These are phyloP conservation scores for Rhineura floridana DNA, from an alignment of 2,113 vertebrate species.

Conservation along the genomic window DNA sequence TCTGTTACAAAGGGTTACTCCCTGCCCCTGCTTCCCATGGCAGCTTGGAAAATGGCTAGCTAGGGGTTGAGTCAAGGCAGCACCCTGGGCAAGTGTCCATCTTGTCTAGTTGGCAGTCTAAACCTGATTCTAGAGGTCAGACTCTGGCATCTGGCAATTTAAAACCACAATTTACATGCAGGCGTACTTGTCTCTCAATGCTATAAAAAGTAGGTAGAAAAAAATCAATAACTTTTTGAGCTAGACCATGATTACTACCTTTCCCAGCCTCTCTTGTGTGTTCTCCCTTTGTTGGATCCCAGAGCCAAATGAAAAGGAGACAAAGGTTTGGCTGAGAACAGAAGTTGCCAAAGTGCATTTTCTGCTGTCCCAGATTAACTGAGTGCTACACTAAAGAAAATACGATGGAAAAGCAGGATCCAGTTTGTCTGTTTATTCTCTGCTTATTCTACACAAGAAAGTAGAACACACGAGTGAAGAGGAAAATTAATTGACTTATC, in stretches of 20 bases:
- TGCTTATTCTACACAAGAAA: background rate
- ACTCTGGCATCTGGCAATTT: background rate
- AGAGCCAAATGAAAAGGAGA: constrained; percentile 41
- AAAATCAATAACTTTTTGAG: constrained; percentile 45
- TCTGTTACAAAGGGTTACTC: background rate
- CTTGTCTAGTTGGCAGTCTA: constrained; percentile 9
- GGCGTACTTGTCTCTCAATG: background rate
- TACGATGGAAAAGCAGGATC: constrained; percentile 34
- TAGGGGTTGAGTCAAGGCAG: background rate
- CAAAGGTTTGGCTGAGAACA: constrained; percentile 18
- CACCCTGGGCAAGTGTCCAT: background rate
- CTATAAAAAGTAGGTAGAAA: constrained; percentile 24
- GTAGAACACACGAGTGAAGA: background rate
- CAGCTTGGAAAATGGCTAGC: background rate
- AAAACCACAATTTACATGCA: constrained; percentile 7
- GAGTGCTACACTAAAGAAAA: constrained; percentile 27
- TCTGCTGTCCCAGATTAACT: constrained; percentile 3
- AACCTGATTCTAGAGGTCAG: background rate
- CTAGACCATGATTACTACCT: constrained; percentile 27
- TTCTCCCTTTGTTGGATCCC: constrained; percentile 39
- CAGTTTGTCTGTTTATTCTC: constrained; percentile 19
- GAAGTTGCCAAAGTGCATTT: constrained; percentile 36
- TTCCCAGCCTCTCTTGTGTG: constrained; percentile 34
- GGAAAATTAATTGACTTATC: background rate
- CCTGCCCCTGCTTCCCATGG: background rate